Conservation (phyloP, 2,113 vertebrate species). For the Theristicus caerulescens region DNA sequence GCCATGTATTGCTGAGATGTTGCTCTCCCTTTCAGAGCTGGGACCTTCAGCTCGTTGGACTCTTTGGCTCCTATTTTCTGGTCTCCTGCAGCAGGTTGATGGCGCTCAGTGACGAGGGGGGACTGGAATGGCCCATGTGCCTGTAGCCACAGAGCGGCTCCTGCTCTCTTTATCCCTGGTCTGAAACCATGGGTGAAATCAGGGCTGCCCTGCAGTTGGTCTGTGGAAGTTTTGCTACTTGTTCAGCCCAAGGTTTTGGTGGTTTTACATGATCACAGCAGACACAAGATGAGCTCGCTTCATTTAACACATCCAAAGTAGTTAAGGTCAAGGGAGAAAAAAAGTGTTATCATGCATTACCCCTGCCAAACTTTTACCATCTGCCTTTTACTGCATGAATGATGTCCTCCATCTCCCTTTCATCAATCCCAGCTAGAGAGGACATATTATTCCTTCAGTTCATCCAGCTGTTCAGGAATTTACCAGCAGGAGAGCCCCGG, state of each 20-base stretch:
- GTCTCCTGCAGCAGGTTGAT: neutral
- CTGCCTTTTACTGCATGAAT: neutral
- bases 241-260: neutral
- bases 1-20: fast-evolving
- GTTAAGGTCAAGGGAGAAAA: neutral
- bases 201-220: neutral
- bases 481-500: neutral
- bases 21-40: neutral
- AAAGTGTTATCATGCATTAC: neutral
- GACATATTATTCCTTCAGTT: neutral
- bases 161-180: neutral
- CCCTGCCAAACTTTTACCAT: neutral
- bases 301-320: conserved; percentile 33
- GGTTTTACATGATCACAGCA: neutral
- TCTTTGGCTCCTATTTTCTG: neutral
- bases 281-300: neutral
- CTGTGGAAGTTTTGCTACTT: neutral
- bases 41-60: neutral
- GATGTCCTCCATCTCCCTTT: neutral
- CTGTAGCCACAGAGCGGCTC: neutral
- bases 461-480: neutral
- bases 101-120: neutral
- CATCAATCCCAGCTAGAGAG: neutral
- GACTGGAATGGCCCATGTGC: neutral
- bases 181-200: neutral